Evolutionary conservation across 2,888 invertebrate species (phyloP).

Genomic region (Nasonovia ribisnigri): DNA sequence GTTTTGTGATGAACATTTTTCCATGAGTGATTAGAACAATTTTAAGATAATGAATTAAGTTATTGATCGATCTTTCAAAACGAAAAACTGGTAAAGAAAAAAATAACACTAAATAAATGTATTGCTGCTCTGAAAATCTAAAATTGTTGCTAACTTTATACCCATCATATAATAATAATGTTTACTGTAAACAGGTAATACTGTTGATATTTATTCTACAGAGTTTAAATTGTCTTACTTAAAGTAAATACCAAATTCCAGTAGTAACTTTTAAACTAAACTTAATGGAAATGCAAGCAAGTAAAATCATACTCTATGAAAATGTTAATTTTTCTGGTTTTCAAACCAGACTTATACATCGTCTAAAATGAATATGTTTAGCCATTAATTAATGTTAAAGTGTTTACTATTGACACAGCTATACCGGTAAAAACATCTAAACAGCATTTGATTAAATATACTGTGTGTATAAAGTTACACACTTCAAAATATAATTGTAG

Average conservation of each 20-base stretch:
- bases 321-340: background rate
- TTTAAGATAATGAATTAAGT: background rate
- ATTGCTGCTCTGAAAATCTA: background rate
- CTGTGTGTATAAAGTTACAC: background rate
- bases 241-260: background rate
- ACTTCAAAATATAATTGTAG: background rate
- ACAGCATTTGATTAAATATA: background rate
- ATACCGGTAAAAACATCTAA: background rate
- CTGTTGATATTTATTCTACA: background rate
- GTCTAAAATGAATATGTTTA: background rate
- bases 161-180: background rate
- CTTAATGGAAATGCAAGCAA: background rate
- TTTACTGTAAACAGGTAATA: background rate
- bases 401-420: background rate
- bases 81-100: background rate
- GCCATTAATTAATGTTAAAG: background rate
- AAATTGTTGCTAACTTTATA: background rate
- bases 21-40: too few species aligned
- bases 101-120: background rate
- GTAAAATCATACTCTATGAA: background rate
- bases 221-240: background rate
- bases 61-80: background rate
- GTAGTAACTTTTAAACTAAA: background rate
- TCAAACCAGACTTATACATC: background rate
- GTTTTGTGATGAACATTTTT: too few species aligned